Conservation (phyloP, 2,113 vertebrate genomes). For the Brienomyrus longianalis region DNA sequence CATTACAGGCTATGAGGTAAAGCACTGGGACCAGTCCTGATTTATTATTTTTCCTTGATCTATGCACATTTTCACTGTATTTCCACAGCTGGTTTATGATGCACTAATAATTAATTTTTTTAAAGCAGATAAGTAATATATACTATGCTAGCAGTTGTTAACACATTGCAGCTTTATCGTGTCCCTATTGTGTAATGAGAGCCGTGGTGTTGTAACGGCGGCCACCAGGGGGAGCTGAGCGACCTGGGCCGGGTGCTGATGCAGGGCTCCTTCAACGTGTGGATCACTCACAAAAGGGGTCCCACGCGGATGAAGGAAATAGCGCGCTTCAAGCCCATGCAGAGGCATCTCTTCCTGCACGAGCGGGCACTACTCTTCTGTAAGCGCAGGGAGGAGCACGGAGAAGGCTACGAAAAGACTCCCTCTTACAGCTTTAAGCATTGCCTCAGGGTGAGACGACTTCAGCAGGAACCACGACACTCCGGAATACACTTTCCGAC, state of each 20-base stretch:
- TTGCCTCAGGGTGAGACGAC: slow-evolving; percentile 73
- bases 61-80: neutral
- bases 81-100: neutral
- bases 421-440: slow-evolving; percentile 94
- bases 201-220: neutral
- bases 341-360: slow-evolving; percentile 88
- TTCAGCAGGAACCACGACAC: neutral
- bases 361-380: slow-evolving; percentile 90
- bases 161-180: neutral
- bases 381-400: slow-evolving; percentile 78
- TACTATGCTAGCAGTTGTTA: neutral
- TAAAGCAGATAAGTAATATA: neutral
- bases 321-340: slow-evolving; percentile 95
- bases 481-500: neutral
- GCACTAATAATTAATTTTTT: neutral
- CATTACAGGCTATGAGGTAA: slow-evolving; percentile 90
- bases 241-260: slow-evolving; percentile 82
- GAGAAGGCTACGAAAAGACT: slow-evolving; percentile 71
- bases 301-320: slow-evolving; percentile 92
- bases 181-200: neutral
- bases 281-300: slow-evolving; percentile 84
- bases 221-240: slow-evolving; percentile 76
- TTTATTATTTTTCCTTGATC: neutral
- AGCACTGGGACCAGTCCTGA: slow-evolving; percentile 7
- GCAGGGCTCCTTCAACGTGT: slow-evolving; percentile 91